phyloP scores from a whole-genome alignment of 2,797 vertebrate genomes.

The Miichthys miiuy region DNA sequence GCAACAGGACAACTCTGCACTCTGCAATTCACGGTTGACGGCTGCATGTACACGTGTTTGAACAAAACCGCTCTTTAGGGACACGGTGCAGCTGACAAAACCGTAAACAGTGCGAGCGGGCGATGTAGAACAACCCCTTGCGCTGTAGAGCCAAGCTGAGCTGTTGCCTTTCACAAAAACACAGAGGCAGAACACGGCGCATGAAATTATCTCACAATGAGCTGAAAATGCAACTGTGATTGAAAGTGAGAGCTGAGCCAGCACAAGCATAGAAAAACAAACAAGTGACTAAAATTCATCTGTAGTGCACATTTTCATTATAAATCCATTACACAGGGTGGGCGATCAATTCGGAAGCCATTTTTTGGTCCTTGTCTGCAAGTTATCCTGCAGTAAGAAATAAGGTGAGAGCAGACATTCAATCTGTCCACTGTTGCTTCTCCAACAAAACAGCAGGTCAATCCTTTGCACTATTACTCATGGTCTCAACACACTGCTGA shows the following conservation, averaged over 20 bases:
- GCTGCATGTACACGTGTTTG: constrained; percentile 28
- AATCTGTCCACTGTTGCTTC: constrained; percentile 46
- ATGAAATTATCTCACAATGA: constrained; percentile 37
- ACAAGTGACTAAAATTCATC: constrained; percentile 23
- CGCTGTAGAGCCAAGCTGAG: constrained; percentile 16
- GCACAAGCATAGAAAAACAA: background rate
- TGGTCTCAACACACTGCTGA: constrained; percentile 31
- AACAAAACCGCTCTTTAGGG: constrained; percentile 35
- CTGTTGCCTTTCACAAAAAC: constrained; percentile 3
- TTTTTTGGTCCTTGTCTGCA: constrained; percentile 36
- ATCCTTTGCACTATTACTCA: constrained; percentile 31
- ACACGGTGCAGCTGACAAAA: constrained; percentile 48
- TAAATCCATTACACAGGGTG: constrained; percentile 37
- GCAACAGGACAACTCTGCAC: constrained; percentile 15
- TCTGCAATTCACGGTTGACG: background rate
- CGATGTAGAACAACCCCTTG: constrained; percentile 22
- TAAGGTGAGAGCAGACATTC: constrained; percentile 22
- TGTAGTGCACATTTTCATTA: constrained; percentile 37
- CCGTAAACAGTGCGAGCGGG: constrained; percentile 19
- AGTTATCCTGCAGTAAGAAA: constrained; percentile 24
- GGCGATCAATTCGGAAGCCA: constrained; percentile 39
- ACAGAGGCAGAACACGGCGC: constrained; percentile 2
- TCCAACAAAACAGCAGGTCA: constrained; percentile 46
- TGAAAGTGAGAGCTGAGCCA: constrained; percentile 12
- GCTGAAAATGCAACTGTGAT: constrained; percentile 39